These are phyloP conservation scores for Indicator indicator DNA, from an alignment of 2,113 vertebrate species.

Conservation along the genomic window DNA sequence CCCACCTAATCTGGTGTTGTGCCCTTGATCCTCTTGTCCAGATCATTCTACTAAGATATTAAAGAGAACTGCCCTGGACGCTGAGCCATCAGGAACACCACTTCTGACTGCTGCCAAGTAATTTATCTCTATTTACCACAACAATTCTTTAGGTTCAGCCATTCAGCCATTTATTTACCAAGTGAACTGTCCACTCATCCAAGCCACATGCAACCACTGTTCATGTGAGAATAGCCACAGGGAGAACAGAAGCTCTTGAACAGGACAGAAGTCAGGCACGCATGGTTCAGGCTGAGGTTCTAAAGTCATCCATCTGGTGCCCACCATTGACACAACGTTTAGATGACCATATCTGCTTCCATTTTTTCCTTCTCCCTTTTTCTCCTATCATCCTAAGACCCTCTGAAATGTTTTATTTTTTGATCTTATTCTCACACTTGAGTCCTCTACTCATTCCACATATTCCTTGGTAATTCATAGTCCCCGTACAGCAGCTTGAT, in stretches of 20 bases:
- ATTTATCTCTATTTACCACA: too few species aligned
- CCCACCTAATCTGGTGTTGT: too few species aligned
- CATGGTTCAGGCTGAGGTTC: not conserved
- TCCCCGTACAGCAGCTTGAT: not conserved
- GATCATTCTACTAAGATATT: too few species aligned
- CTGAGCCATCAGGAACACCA: too few species aligned
- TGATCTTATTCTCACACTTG: not conserved
- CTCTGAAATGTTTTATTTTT: not conserved
- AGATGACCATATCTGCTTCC: accelerated
- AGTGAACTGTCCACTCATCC: too few species aligned
- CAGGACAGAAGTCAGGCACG: not conserved
- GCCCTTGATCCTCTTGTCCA: too few species aligned
- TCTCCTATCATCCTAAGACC: not conserved
- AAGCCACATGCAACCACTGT: too few species aligned
- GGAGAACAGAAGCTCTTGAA: not conserved
- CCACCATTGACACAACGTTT: not conserved
- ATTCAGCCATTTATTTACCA: too few species aligned
- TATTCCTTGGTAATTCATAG: not conserved
- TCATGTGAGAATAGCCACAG: too few species aligned
- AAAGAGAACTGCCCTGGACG: too few species aligned
- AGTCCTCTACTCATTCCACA: not conserved
- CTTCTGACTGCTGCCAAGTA: too few species aligned
- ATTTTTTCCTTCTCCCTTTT: not conserved
- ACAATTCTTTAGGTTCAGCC: too few species aligned
- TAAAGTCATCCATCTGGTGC: not conserved